Percentiles rank a stretch among this genome's conserved stretches.
Evolutionary conservation across 2,113 vertebrate genomes (phyloP).

Genomic region (Epinephelus moara): DNA sequence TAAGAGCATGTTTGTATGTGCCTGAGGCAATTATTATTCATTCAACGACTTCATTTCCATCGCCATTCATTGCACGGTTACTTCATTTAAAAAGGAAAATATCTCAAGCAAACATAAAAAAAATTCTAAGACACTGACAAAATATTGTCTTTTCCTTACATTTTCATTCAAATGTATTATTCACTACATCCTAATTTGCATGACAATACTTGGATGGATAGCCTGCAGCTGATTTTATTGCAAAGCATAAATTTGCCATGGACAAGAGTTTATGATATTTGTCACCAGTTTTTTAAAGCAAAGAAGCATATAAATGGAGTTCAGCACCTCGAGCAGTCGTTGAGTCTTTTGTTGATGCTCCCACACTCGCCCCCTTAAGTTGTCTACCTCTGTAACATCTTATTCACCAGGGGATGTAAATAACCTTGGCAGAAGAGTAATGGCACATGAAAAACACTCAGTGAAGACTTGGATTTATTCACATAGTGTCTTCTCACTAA

Average conservation of each 20-base stretch:
- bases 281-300: neutral
- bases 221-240: conserved; percentile 6
- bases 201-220: neutral
- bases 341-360: conserved; percentile 15
- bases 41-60: neutral
- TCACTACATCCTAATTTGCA: neutral
- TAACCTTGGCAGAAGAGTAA: conserved; percentile 29
- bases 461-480: neutral
- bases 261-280: neutral
- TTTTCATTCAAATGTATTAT: neutral
- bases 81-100: neutral
- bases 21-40: neutral
- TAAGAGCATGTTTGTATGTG: neutral
- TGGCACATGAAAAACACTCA: conserved; percentile 6
- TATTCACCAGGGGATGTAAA: neutral
- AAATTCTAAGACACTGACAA: neutral
- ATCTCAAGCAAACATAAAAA: neutral
- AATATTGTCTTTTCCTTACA: neutral
- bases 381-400: conserved; percentile 37
- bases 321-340: neutral
- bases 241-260: neutral
- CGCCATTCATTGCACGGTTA: neutral
- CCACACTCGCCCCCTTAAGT: neutral
- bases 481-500: neutral
- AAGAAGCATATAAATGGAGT: conserved; percentile 8